Base-by-base conservation (phyloP, 2,888 invertebrate genomes). In the Germaria angustata region DNA sequence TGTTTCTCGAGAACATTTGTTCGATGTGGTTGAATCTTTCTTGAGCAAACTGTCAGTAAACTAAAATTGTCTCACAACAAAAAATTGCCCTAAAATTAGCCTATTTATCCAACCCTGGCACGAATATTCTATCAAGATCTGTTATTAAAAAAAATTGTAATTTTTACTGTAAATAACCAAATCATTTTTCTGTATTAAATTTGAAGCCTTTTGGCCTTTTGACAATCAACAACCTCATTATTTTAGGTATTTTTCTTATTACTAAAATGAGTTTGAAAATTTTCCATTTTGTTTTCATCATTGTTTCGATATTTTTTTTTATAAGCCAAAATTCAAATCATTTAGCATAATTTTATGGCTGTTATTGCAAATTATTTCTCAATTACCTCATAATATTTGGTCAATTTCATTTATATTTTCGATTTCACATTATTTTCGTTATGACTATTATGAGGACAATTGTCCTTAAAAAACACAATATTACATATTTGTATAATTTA, bases 331-430 rank as follows among this genome's bases (percentile, higher is more conserved):
- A 53, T 24, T 61, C 13, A 76, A 81, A 65, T 71, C 76, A 71
- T 81, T 81, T 81, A 81, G 57, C 71, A 71, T 77, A 76, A 77
- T 75, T 65, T 81, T 65, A 61, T 57, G 57, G 80, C 46, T 76
- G 76, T 76, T 76, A 76, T 71, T 69, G 80, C 80, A 81, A 81
- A 76, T 81, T 73, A 79, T 79, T 79, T 79, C 79, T 79, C 79
- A 73, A 79, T 78, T 69, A 79, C 69, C 69, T 65, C 75, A 53
- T 82, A 82, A 79, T 82, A 53, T 79, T 75, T 75, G 82, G 82
- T 79, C 78, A 82, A 75, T 75, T 75, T 65, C 59, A 75, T 75
- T 77, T 77, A 59, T 2, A 61, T 77, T 51, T 77, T 39, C 24
- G 13, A 17, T 34, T 44, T 59, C 49, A 49, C 49, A 69, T 59